Evolutionary conservation across 92 coral and sea anemone species (phyloP).

Genomic region (Scolanthus callimorphus): DNA sequence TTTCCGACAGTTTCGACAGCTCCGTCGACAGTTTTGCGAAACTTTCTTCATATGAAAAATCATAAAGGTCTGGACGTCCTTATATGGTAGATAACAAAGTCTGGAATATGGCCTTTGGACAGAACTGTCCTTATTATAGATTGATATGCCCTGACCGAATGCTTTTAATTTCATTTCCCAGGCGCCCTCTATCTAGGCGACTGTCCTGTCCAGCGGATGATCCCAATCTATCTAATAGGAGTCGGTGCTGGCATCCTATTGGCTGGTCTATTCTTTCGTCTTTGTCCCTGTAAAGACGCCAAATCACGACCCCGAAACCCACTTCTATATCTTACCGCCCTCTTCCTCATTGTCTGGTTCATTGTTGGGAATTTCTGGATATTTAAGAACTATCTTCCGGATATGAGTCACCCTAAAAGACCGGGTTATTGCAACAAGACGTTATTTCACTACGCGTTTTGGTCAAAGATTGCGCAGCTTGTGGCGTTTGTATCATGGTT

Average conservation of each 20-base stretch:
- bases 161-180: too few relatives aligned
- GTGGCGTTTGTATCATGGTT: background rate
- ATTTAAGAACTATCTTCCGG: background rate
- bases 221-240: conserved; percentile 2
- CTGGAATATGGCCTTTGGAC: too few relatives aligned
- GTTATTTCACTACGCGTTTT: background rate
- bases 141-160: too few relatives aligned
- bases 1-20: too few relatives aligned
- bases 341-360: conserved; percentile 1
- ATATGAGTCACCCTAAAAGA: background rate
- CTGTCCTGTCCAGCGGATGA: conserved; percentile 1
- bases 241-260: background rate
- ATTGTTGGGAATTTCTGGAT: conserved; percentile 1
- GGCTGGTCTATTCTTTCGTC: background rate
- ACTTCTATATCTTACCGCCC: background rate
- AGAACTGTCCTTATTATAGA: too few relatives aligned
- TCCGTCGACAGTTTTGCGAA: too few relatives aligned
- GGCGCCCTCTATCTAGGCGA: background rate
- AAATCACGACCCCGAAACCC: conserved; percentile 1
- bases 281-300: background rate
- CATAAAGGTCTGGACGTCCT: too few relatives aligned
- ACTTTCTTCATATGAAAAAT: too few relatives aligned
- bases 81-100: too few relatives aligned
- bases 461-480: background rate
- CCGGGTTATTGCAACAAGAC: background rate